Conservation (phyloP, 2,113 vertebrate genomes). For the Cairina moschata region DNA sequence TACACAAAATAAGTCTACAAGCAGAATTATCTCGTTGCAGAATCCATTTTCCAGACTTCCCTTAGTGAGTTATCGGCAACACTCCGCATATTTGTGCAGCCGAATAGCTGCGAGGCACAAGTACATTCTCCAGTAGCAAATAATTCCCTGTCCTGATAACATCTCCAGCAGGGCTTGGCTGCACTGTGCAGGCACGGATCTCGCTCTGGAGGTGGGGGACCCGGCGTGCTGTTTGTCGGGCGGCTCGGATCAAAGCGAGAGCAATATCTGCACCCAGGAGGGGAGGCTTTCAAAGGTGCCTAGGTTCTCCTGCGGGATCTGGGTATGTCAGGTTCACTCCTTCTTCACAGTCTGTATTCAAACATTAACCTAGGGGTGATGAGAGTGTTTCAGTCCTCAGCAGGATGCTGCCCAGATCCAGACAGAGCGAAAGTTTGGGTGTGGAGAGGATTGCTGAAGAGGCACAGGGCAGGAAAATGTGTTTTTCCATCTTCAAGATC, state of each 20-base stretch:
- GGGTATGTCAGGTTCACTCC: background rate
- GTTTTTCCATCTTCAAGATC: background rate
- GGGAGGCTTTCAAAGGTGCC: background rate
- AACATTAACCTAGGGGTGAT: background rate
- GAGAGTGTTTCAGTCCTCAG: rapidly evolving
- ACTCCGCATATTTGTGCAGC: slow-evolving; percentile 1
- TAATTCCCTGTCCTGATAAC: slow-evolving; percentile 46
- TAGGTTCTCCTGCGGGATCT: background rate
- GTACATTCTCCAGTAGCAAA: slow-evolving; percentile 40
- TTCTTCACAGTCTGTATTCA: background rate
- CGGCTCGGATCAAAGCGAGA: background rate
- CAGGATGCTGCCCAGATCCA: background rate
- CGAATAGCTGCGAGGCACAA: background rate
- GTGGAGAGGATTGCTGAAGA: background rate
- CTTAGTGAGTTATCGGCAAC: background rate
- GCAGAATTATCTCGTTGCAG: background rate
- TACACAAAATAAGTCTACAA: background rate
- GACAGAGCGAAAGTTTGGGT: background rate
- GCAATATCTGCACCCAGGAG: background rate
- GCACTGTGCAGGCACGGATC: background rate
- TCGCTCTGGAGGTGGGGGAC: background rate
- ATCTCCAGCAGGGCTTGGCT: slow-evolving; percentile 8
- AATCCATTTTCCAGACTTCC: slow-evolving; percentile 29
- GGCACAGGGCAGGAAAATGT: background rate
- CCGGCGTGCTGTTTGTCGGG: background rate